A percentile compares a stretch with the other conserved stretches of the same genome.
phyloP scores from a whole-genome alignment of 2,888 invertebrate genomes.

The Cephus pulcher region DNA sequence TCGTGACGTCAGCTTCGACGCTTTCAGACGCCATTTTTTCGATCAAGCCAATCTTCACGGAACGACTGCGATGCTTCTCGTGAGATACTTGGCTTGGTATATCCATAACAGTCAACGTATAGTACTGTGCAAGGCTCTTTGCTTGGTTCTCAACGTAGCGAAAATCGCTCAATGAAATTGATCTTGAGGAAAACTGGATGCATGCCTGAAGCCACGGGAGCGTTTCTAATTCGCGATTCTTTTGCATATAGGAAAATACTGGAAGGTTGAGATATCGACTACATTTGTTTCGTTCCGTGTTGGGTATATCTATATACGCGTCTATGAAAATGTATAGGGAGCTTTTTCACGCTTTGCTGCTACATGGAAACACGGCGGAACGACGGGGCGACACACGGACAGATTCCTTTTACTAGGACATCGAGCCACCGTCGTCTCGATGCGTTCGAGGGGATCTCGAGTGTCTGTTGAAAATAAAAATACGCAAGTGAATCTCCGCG shows the following conservation, averaged over 20 bases:
- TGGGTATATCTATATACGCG: not conserved
- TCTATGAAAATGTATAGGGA: not conserved
- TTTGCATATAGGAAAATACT: not conserved
- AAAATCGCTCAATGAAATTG: not conserved
- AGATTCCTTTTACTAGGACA: not conserved
- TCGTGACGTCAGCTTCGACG: not conserved
- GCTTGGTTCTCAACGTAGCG: not conserved
- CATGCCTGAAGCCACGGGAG: not conserved
- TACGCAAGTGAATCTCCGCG: not conserved
- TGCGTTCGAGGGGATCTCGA: not conserved
- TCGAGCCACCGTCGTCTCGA: not conserved
- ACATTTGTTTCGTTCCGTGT: not conserved
- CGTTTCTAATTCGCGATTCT: not conserved
- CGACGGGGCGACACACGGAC: not conserved
- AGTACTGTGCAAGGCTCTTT: not conserved
- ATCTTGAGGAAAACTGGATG: not conserved
- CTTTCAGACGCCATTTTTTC: not conserved
- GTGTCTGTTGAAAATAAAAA: not conserved
- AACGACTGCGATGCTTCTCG: not conserved
- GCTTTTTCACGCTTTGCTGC: not conserved
- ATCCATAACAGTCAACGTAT: not conserved
- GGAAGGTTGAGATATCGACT: not conserved
- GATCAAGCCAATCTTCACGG: not conserved
- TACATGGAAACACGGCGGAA: not conserved
- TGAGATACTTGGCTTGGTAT: not conserved